Percentiles rank a stretch among this genome's conserved stretches.
Conservation (phyloP, 2,113 vertebrate genomes). For the Hypocryptadius cinnamomeus region DNA sequence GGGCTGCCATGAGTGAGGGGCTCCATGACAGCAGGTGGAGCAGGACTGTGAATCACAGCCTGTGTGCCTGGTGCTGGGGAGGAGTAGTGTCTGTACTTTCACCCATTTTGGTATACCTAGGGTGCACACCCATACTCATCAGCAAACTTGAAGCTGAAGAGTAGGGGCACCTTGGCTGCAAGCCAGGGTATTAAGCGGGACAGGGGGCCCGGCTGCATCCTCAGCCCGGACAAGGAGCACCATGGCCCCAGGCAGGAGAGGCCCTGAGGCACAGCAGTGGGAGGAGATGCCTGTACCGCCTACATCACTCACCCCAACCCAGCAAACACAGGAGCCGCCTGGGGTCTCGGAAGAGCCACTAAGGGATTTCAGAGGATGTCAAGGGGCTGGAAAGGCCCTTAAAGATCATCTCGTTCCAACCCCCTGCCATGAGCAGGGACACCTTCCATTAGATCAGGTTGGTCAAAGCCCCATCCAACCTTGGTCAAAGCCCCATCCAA, state of each 20-base stretch:
- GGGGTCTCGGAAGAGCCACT: neutral
- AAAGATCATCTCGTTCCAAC: neutral
- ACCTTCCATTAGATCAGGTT: neutral
- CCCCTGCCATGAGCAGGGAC: neutral
- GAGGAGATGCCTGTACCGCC: neutral
- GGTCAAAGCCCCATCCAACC: neutral
- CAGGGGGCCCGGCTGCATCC: neutral
- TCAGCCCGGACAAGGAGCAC: neutral
- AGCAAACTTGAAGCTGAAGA: neutral
- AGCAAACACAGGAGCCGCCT: too few species aligned
- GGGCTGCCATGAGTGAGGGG: neutral
- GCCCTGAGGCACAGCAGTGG: neutral
- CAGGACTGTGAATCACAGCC: neutral
- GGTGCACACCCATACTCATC: neutral
- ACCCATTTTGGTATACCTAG: fast-evolving
- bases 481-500: neutral
- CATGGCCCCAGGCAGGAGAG: neutral
- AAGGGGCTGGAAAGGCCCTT: neutral
- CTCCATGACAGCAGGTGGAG: neutral
- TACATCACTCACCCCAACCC: fast-evolving
- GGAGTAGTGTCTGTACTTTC: neutral
- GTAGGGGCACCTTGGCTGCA: fast-evolving
- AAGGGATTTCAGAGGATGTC: neutral
- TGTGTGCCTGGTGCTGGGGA: neutral
- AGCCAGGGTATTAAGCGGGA: fast-evolving